Conservation (phyloP, 2,113 vertebrate species). For the Saimiri boliviensis region DNA sequence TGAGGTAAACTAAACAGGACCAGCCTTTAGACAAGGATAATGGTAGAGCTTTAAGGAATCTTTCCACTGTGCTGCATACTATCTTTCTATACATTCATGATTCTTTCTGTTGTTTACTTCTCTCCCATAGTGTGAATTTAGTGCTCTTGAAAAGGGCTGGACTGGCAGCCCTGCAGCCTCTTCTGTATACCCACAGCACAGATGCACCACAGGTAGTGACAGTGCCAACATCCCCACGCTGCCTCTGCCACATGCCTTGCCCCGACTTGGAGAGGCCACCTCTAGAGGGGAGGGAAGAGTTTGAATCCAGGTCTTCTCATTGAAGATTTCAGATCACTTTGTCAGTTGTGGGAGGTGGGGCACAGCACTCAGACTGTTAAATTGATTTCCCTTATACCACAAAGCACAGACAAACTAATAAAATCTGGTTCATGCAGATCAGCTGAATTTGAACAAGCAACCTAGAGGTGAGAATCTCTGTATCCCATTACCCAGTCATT, state of each 20-base stretch:
- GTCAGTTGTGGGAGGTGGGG: not conserved
- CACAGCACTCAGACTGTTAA: not conserved
- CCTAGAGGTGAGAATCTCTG: constrained; percentile 54
- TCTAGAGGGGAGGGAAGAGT: constrained; percentile 30
- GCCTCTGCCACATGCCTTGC: not conserved
- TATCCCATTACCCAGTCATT: constrained; percentile 8
- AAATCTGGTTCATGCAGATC: constrained; percentile 4
- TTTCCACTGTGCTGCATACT: not conserved
- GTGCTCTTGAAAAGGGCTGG: constrained; percentile 53
- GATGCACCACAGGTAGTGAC: not conserved
- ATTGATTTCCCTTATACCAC: not conserved
- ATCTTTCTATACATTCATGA: constrained; percentile 46
- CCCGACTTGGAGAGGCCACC: constrained; percentile 9
- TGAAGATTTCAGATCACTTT: not conserved
- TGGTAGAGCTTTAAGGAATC: constrained; percentile 28
- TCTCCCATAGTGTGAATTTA: constrained; percentile 62
- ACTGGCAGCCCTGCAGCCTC: constrained; percentile 2
- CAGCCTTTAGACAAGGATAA: not conserved
- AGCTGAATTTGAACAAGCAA: constrained; percentile 36
- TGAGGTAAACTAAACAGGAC: not conserved
- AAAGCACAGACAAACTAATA: not conserved
- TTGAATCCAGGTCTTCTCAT: not conserved
- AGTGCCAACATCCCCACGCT: not conserved
- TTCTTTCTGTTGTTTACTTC: constrained; percentile 61
- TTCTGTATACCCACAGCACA: not conserved